A percentile compares a stretch with the other conserved stretches of the same genome.
These are phyloP conservation scores for Anaspis maculata DNA, from an alignment of 2,888 invertebrate genomes.

Conservation along the genomic window DNA sequence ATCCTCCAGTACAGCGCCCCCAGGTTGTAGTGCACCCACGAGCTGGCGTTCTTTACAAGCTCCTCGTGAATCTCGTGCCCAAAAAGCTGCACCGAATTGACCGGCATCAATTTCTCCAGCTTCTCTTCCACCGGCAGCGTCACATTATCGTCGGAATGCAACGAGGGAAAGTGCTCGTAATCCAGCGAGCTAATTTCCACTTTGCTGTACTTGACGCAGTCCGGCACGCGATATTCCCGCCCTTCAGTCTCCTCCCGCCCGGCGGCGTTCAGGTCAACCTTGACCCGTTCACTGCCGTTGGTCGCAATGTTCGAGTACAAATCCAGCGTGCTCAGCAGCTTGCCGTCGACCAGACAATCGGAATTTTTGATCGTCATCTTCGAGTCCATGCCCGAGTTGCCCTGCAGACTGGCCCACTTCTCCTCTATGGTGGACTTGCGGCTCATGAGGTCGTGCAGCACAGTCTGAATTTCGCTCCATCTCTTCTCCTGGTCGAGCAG, in stretches of 20 bases:
- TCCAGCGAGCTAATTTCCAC: conserved; percentile 55
- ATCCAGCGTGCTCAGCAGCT: conserved; percentile 56
- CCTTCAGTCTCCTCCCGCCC: conserved; percentile 19
- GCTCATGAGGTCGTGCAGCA: conserved; percentile 55
- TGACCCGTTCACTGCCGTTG: conserved; percentile 47
- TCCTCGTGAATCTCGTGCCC: conserved; percentile 58
- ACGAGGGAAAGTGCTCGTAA: conserved; percentile 52
- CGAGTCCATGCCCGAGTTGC: conserved; percentile 53
- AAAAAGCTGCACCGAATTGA: conserved; percentile 42
- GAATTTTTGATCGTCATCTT: conserved; percentile 52
- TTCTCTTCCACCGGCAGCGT: conserved; percentile 46
- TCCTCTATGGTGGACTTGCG: conserved; percentile 57
- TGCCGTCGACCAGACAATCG: conserved; percentile 58
- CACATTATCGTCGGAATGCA: conserved; percentile 46
- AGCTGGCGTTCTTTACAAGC: conserved; percentile 57
- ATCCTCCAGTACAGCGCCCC: conserved; percentile 74
- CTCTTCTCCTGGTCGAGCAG: conserved; percentile 69
- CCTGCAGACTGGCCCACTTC: conserved; percentile 49
- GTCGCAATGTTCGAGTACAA: conserved; percentile 52
- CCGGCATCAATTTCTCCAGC: conserved; percentile 41
- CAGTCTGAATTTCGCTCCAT: conserved; percentile 50
- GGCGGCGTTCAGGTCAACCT: conserved; percentile 39
- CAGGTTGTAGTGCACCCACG: conserved; percentile 73
- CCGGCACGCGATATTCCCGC: conserved; percentile 31
- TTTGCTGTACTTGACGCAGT: conserved; percentile 29